Base-by-base conservation (phyloP, 2,113 vertebrate species). In the Reinhardtius hippoglossoides region DNA sequence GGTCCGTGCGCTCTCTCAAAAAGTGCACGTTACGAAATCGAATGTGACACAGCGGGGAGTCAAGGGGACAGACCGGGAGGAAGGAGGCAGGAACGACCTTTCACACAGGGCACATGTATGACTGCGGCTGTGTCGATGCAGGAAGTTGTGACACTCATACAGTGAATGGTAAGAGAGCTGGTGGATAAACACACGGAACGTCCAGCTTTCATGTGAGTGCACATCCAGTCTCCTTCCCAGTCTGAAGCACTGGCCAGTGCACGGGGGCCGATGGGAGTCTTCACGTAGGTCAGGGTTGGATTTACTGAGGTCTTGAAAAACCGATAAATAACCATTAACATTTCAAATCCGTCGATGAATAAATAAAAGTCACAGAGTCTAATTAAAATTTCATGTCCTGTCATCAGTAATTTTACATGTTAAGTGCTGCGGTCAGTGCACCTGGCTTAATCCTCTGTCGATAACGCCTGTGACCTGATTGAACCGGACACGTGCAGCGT, bases 31-130 rank as follows among this genome's bases (percentile, higher is more conserved):
- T 46, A 24, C 44, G 10, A 61, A 71, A 84, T 79, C 44, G 42
- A 73, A 76, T 58, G 61, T 71, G 84, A 76, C 78, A 77, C 26
- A 42, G 63, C 48, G 21, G 35, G 44, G 66, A 81, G 58, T 64
- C 40, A 60, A 27, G 58, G 44, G 23, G 20, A 23, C 35, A 44
- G 9, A 57, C 16, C 0, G 48, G 21, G 21, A 37, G 26, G 63
- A 55, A 4, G n/a, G 40, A 21, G 40, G 35, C 42, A 52, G 74
- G 27, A 20, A 40, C 7, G 54, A 61, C 44, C 42, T 59, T 42
- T 60, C 10, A 31, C 50, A 24, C 26, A 10, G 76, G 5, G 42
- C 4, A n/a, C 61, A 50, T 55, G 18, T 35, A 54, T 1, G 21
- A 21, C 71, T 9, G 1, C 4, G 2, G 15, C 48, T 8, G 3